A percentile compares a stretch with the other conserved stretches of the same genome.
Evolutionary conservation across 92 coral and sea anemone genomes (phyloP).

Genomic region (Epizoanthus stellaris): DNA sequence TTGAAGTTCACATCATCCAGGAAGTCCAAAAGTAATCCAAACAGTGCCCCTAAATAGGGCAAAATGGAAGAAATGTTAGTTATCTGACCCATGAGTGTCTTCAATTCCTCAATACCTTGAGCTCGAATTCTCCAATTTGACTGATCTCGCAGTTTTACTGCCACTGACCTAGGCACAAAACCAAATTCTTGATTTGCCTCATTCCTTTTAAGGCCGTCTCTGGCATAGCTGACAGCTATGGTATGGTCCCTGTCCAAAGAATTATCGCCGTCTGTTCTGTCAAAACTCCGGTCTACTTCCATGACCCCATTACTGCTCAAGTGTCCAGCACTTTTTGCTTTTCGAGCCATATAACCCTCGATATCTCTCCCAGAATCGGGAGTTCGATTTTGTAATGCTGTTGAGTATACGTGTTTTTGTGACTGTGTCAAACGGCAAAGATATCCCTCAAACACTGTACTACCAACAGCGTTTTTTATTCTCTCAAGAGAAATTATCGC

Average conservation of each 20-base stretch:
- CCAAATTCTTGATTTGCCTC: conserved; percentile 73
- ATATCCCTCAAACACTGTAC: conserved; percentile 79
- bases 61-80: conserved; percentile 71
- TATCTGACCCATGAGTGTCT: conserved; percentile 80
- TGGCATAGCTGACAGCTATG: conserved; percentile 72
- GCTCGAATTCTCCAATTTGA: conserved; percentile 93
- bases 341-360: conserved; percentile 76
- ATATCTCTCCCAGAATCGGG: conserved; percentile 59
- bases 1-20: conserved; percentile 93
- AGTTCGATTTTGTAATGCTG: conserved; percentile 80
- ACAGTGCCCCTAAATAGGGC: conserved; percentile 84
- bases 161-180: conserved; percentile 82
- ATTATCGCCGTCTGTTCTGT: conserved; percentile 66
- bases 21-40: conserved; percentile 83
- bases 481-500: conserved; percentile 95
- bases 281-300: conserved; percentile 41
- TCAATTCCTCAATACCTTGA: conserved; percentile 94
- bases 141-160: conserved; percentile 86
- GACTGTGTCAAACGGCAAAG: conserved; percentile 78
- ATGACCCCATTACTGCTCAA: conserved; percentile 80
- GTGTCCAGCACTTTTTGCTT: conserved; percentile 96
- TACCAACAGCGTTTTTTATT: conserved; percentile 92
- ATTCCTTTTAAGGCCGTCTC: conserved; percentile 46
- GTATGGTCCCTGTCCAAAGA: conserved; percentile 87
- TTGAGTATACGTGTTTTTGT: conserved; percentile 72